Conservation (phyloP, 2,113 vertebrate species). For the Triplophysa dalaica region DNA sequence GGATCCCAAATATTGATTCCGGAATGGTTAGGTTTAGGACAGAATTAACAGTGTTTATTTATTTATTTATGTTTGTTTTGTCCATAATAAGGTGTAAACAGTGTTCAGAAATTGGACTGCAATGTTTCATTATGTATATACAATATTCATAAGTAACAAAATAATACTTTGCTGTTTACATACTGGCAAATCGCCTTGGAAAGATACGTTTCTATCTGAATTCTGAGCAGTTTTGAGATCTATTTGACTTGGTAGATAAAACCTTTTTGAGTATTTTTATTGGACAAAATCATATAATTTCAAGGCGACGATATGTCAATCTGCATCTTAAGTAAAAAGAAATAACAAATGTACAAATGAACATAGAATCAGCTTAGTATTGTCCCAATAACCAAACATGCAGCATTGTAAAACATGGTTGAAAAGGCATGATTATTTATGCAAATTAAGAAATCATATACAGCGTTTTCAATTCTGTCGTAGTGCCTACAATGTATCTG, state of each 20-base stretch:
- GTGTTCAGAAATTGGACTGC: neutral
- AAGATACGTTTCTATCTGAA: no score
- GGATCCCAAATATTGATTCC: neutral
- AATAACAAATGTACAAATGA: slow-evolving; percentile 43
- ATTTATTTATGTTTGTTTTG: neutral
- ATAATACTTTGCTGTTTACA: slow-evolving; percentile 48
- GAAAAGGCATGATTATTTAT: neutral
- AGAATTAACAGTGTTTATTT: neutral
- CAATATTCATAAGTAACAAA: neutral
- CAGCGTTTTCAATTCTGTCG: neutral
- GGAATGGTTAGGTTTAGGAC: neutral
- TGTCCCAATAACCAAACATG: neutral
- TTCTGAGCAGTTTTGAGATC: no score
- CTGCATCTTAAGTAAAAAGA: neutral
- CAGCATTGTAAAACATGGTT: slow-evolving; percentile 18
- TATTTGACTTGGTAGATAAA: no score
- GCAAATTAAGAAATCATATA: no score
- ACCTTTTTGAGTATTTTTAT: no score
- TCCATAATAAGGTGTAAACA: neutral
- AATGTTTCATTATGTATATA: neutral
- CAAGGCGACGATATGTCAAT: neutral
- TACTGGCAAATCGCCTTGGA: slow-evolving; percentile 29
- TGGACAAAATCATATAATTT: no score
- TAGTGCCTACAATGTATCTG: neutral
- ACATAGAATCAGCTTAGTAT: slow-evolving; percentile 25